These are phyloP conservation scores for Tanytarsus gracilentus DNA, from an alignment of 2,888 invertebrate genomes.

Conservation along the genomic window DNA sequence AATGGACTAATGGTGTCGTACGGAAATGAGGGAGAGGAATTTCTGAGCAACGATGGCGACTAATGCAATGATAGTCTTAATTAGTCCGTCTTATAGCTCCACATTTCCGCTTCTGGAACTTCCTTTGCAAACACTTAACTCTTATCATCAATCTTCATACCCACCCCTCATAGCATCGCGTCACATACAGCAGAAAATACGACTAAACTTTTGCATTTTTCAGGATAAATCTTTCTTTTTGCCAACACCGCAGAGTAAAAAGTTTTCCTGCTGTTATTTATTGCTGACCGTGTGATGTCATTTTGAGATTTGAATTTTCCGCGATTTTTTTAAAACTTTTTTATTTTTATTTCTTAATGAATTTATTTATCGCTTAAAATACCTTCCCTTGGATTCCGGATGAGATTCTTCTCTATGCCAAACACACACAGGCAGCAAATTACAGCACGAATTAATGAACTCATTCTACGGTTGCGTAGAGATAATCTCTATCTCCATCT, in stretches of 20 bases:
- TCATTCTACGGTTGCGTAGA: neutral
- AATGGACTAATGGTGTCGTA: no score
- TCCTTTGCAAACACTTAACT: constrained; percentile 2
- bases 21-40: no score
- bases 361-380: neutral
- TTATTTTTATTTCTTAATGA: neutral
- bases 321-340: no score
- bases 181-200: no score
- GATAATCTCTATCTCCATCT: neutral
- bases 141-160: constrained; percentile 13
- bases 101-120: constrained; percentile 4
- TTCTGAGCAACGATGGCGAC: neutral
- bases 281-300: no score
- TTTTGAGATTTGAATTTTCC: no score
- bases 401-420: no score
- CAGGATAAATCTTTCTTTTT: no score
- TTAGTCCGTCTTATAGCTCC: constrained; percentile 3
- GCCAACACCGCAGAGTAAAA: no score
- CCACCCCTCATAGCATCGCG: no score
- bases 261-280: no score
- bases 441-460: constrained; percentile 7
- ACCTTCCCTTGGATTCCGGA: neutral
- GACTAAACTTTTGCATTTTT: no score
- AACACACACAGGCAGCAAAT: neutral
- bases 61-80: constrained; percentile 1